Evolutionary conservation across 2,797 vertebrate species (phyloP).

Genomic region (Acestrorhynchus altus): DNA sequence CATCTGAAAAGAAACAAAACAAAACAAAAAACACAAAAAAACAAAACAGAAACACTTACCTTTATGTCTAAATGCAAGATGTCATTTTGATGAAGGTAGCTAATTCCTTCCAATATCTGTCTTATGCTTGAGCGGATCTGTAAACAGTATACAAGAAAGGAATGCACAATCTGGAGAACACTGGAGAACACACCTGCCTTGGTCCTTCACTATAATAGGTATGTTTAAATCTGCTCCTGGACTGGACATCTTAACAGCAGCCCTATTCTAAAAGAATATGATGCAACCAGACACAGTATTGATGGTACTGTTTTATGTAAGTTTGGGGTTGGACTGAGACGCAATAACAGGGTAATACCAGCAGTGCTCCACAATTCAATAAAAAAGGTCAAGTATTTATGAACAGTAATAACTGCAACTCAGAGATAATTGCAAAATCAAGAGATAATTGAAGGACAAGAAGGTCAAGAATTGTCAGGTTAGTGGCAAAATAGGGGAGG

Average conservation of each 20-base stretch:
- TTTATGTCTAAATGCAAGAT: conserved; percentile 84
- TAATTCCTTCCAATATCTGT: conserved; percentile 89
- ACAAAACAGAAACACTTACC: conserved; percentile 69
- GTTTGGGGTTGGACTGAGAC: too few species aligned
- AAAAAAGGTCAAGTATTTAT: neutral
- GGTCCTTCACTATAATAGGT: neutral
- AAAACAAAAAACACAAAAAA: neutral
- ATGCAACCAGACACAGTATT: too few species aligned
- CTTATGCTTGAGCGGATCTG: conserved; percentile 88
- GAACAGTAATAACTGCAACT: neutral
- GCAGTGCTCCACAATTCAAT: neutral
- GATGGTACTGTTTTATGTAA: too few species aligned
- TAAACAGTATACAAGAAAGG: neutral
- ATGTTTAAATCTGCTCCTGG: neutral
- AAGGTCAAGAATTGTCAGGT: neutral
- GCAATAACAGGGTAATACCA: neutral
- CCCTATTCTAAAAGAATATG: neutral
- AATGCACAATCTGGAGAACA: neutral
- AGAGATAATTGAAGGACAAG: neutral
- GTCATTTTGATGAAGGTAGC: conserved; percentile 84
- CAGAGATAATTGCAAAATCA: too few species aligned
- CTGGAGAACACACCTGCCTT: neutral
- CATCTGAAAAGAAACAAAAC: neutral
- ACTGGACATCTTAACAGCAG: neutral
- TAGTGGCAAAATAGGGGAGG: neutral